These are phyloP conservation scores for Spatulosminthurus flaviceps DNA, from an alignment of 2,888 invertebrate genomes.

Conservation along the genomic window DNA sequence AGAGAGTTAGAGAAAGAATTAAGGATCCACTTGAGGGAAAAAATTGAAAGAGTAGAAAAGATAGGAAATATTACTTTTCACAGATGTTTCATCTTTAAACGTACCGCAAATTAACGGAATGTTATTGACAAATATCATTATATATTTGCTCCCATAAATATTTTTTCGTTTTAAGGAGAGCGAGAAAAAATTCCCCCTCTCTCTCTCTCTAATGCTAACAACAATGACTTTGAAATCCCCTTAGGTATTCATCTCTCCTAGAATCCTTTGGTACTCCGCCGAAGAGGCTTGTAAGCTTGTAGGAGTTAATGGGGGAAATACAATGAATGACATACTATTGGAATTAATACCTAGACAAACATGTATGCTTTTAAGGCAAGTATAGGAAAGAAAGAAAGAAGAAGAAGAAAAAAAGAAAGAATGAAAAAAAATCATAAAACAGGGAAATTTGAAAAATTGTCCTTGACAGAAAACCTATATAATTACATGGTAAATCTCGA, in stretches of 20 bases:
- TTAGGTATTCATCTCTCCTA: not conserved
- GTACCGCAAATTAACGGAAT: slow-evolving; percentile 38
- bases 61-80: slow-evolving; percentile 28
- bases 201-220: slow-evolving; percentile 10
- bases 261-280: too few relatives aligned
- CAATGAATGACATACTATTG: not conserved
- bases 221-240: not conserved
- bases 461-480: not conserved
- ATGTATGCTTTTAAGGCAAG: not conserved
- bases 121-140: slow-evolving; percentile 27
- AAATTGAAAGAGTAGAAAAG: slow-evolving; percentile 33
- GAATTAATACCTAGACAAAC: not conserved
- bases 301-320: too few relatives aligned
- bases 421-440: slow-evolving; percentile 22
- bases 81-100: slow-evolving; percentile 29
- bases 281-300: too few relatives aligned
- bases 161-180: slow-evolving; percentile 1
- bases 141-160: slow-evolving; percentile 1
- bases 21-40: slow-evolving; percentile 15
- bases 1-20: not conserved
- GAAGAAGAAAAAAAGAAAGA: too few relatives aligned
- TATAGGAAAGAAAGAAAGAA: too few relatives aligned
- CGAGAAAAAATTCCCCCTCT: not conserved
- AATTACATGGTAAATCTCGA: not conserved
- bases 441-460: slow-evolving; percentile 4